Evolutionary conservation across 64 coral and sea anemone species (phyloP), one percentile per base, ranked within the genome.

Genomic region (Porites australiensis): DNA sequence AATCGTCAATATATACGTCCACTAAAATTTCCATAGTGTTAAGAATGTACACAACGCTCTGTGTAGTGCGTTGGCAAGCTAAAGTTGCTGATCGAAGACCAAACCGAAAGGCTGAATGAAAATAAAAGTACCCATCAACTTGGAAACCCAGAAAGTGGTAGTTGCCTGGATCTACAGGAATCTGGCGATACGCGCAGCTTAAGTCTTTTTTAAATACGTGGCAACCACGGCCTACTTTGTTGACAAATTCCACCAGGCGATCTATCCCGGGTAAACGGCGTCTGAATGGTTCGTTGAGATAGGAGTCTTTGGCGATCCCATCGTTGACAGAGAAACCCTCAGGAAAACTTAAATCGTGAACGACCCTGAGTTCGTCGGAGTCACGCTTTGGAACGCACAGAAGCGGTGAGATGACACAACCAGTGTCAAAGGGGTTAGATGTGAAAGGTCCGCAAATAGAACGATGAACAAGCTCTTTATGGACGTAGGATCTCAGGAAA

Each of bases 51-150:
- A 37, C 27, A 37, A 37, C 27, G 27, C 27, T 37, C 27, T 37
- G 27, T 37, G 27, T 37, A 37, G 27, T 37, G 27, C 1, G 27
- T 37, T 37, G 27, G 27, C 27, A 37, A 37, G 27, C 27, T 37
- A 37, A 37, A 37, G 27, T 37, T 37, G 27, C 27, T 37, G 27
- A 37, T 37, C 27, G 27, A 37, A 74, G 71, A 37, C 71, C 71
- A 74, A 74, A 74, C 8, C 0, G 2, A 47, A 74, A 74, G 20
- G 71, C 20, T 37, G 21, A 37, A 74, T 74, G 71, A 47, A 74
- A 74, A 74, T 74, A 74, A 74, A 74, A 74, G 20, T 74, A 0
- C 20, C 45, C 71, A 47, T 74, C 58, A 59, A 59, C 58, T 74
- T 74, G 20, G 45, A 74, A 74, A 74, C 45, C 71, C 71, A 22